phyloP scores from a whole-genome alignment of 2,797 vertebrate genomes.

The Acrossocheilus wenchowensis region DNA sequence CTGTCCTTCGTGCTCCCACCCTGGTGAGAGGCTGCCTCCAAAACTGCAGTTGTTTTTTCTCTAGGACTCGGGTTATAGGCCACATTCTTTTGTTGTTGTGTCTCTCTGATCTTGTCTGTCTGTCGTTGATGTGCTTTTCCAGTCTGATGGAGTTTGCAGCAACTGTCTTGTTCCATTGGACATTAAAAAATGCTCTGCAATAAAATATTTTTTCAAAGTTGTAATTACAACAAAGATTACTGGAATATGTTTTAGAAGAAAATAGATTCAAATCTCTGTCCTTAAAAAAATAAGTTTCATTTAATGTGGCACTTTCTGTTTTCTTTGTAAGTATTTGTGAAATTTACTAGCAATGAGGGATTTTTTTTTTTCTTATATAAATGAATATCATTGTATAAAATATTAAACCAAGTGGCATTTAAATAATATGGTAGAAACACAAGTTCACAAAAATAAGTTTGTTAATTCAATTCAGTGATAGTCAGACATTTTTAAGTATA shows the following conservation, averaged over 20 bases:
- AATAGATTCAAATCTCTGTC: background rate
- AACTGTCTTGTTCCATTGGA: background rate
- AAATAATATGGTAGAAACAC: background rate
- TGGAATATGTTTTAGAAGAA: background rate
- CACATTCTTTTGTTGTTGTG: background rate
- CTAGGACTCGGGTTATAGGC: background rate
- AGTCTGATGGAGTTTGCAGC: background rate
- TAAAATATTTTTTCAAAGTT: background rate
- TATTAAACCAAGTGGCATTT: background rate
- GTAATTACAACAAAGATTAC: background rate
- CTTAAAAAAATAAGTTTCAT: background rate
- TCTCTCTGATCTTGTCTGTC: background rate
- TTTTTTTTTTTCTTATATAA: too few relatives aligned
- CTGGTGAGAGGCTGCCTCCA: conserved; percentile 6
- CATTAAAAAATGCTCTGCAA: background rate
- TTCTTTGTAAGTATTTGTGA: background rate
- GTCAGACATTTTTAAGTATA: background rate
- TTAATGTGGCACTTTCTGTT: background rate
- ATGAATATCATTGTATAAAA: background rate
- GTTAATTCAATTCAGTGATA: background rate
- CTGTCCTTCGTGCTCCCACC: background rate
- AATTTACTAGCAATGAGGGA: background rate
- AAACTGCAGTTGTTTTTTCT: conserved; percentile 15
- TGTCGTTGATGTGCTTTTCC: background rate
- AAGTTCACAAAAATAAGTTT: background rate